Evolutionary conservation across 2,113 vertebrate genomes (phyloP), one percentile per base, ranked within the genome.

Genomic region (Sturnira hondurensis): DNA sequence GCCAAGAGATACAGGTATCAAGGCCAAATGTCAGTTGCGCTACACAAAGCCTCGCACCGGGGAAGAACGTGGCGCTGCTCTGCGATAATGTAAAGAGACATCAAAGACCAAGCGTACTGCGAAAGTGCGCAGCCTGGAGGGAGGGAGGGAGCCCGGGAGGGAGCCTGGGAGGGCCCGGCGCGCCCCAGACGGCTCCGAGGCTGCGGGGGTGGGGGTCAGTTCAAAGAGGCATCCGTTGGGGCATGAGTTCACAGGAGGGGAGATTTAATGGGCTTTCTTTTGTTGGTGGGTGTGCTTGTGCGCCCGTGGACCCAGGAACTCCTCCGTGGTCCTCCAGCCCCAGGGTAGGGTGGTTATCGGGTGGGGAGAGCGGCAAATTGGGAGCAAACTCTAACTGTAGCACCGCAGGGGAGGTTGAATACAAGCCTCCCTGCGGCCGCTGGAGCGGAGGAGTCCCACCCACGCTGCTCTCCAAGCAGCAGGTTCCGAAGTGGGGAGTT

Each of bases 1-100:
- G 98, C 97, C 98, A 97, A 97, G 97, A 98, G 97, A 98, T 98
- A 95, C 98, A 98, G 98, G 98, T 98, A 98, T 97, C 98, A 98
- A 98, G 98, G 98, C 98, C 98, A 98, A 98, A 97, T 96, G 98
- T 97, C 98, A 98, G 83, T 93, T 97, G 96, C n/a, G 97, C 95
- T 98, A 97, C 97, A 97, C 95, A 98, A 98, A 97, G 98, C 95
- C 24, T 74, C 0, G 1, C 92, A 95, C 97, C 83, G 47, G 36
- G 6, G 74, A 96, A 95, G 80, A 97, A 73, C 1, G 81, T 83
- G 97, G 97, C 96, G 96, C 94, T 43, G 93, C 96, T 56, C 10
- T 50, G n/a, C 83, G 41, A 28, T 19, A 5, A 88, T 3, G 76
- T 50, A 4, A 74, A 84, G 96, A 84, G 96, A 78, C 95, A 52